Evolutionary conservation across 1,140 invertebrate genomes (phyloP).

Genomic region (Acyrthosiphon pisum): DNA sequence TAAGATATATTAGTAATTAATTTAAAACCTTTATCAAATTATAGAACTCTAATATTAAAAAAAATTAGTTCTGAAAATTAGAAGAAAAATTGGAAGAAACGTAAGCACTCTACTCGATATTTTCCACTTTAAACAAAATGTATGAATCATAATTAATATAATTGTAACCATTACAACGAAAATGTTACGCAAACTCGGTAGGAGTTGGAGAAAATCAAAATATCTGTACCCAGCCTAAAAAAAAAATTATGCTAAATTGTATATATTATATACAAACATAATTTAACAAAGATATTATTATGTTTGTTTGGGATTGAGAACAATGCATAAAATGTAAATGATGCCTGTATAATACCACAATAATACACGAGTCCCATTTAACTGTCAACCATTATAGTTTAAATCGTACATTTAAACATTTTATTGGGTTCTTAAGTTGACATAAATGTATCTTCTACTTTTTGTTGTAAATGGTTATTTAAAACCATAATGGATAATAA

Average conservation of each 20-base stretch:
- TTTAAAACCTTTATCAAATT: neutral
- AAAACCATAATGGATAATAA: neutral
- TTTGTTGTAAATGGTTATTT: neutral
- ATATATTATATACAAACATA: neutral
- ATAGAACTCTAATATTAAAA: neutral
- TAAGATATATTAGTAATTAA: neutral
- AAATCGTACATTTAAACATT: neutral
- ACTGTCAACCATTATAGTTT: constrained; percentile 15
- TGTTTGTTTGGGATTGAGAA: neutral
- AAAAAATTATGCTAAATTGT: no score
- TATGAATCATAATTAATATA: neutral
- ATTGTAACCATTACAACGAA: no score
- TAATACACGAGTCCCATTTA: neutral
- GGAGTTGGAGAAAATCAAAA: no score
- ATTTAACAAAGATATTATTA: neutral
- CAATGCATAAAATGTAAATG: neutral
- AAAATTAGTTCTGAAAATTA: neutral
- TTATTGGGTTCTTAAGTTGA: constrained; percentile 13
- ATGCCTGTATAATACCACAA: neutral
- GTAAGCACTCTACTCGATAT: no score
- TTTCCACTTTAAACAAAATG: no score
- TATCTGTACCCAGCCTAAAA: no score
- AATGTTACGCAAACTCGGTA: no score
- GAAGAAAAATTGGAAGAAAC: neutral
- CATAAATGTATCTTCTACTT: neutral